These are phyloP conservation scores for Rhagoletis pomonella DNA, from an alignment of 1,140 invertebrate species.

Conservation along the genomic window DNA sequence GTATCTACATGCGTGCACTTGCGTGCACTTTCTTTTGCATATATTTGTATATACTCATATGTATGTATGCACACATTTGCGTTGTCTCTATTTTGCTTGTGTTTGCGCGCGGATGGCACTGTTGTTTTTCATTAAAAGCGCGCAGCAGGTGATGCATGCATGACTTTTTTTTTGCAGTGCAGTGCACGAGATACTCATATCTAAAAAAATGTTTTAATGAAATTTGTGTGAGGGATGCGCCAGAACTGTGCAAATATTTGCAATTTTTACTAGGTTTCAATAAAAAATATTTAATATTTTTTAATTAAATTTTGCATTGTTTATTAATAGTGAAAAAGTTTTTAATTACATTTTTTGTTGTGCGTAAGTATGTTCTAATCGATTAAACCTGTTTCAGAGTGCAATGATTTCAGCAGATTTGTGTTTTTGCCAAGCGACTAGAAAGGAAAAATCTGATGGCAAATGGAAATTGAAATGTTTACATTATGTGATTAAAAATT, in stretches of 20 bases:
- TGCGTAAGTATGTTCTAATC: too few species aligned
- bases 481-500: too few species aligned
- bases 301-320: slow-evolving; percentile 11
- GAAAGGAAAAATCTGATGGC: too few species aligned
- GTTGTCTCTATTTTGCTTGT: background rate
- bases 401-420: too few species aligned
- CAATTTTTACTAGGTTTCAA: background rate
- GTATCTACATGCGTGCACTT: background rate
- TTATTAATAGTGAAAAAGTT: background rate
- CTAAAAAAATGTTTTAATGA: background rate
- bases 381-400: too few species aligned
- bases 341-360: too few species aligned
- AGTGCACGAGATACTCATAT: background rate
- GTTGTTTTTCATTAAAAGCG: slow-evolving; percentile 29
- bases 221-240: background rate
- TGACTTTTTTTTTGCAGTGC: background rate
- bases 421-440: too few species aligned
- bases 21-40: too few species aligned
- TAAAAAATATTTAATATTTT: slow-evolving; percentile 12
- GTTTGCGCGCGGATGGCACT: background rate
- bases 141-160: slow-evolving; percentile 38
- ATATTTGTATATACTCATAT: too few species aligned
- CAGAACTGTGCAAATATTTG: background rate
- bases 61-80: background rate
- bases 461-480: too few species aligned